Conservation (phyloP, 2,797 vertebrate species). For the Benthosema pterotum region DNA sequence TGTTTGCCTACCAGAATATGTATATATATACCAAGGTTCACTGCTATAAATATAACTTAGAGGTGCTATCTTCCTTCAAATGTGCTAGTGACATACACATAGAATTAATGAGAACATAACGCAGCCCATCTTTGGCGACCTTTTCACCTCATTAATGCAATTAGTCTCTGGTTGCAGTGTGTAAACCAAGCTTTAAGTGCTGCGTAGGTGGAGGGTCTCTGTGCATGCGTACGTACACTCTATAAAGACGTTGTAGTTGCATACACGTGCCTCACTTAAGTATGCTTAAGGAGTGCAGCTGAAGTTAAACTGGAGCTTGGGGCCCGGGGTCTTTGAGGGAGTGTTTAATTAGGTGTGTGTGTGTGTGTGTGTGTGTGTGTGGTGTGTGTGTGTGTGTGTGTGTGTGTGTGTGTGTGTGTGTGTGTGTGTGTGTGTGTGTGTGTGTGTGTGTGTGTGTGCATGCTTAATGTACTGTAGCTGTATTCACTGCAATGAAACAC, state of each 20-base stretch:
- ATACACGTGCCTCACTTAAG: conserved; percentile 30
- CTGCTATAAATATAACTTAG: too few relatives aligned
- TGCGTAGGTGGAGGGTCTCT: conserved; percentile 52
- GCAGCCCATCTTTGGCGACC: conserved; percentile 52
- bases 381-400: conserved; percentile 12
- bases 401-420: conserved; percentile 8
- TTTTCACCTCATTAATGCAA: conserved; percentile 60
- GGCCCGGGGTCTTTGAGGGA: conserved; percentile 58
- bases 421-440: conserved; percentile 7
- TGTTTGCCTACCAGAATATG: too few relatives aligned
- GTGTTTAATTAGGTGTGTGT: conserved; percentile 67
- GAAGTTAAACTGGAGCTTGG: conserved; percentile 30
- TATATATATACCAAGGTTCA: too few relatives aligned
- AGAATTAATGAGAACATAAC: conserved; percentile 40
- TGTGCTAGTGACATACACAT: conserved; percentile 9
- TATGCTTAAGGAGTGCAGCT: conserved; percentile 17
- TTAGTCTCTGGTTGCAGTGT: conserved; percentile 58
- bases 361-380: neutral
- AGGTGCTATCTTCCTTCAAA: too few relatives aligned
- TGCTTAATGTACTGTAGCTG: conserved; percentile 42
- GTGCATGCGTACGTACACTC: conserved; percentile 39
- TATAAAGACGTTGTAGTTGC: conserved; percentile 55
- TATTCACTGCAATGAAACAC: conserved; percentile 56
- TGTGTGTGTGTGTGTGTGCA: conserved; percentile 3
- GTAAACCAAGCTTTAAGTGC: conserved; percentile 53